Evolutionary conservation across 2,113 vertebrate genomes (phyloP).

Genomic region (Phycodurus eques): DNA sequence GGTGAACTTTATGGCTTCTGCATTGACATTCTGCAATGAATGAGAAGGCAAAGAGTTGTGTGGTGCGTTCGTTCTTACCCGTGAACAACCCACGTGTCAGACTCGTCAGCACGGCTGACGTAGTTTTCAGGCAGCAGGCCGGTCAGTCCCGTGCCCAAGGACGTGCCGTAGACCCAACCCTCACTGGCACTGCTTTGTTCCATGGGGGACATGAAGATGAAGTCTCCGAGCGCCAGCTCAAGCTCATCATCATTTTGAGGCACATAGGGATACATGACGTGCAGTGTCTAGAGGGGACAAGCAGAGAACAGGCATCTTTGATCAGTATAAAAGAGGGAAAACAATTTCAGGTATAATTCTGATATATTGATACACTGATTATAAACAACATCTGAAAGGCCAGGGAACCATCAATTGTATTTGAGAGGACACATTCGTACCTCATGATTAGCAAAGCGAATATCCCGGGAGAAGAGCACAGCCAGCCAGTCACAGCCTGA

Average conservation of each 20-base stretch:
- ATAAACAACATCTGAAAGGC: background rate
- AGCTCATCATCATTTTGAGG: constrained; percentile 97
- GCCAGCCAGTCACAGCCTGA: constrained; percentile 94
- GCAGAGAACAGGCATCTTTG: background rate
- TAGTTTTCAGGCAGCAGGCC: constrained; percentile 97
- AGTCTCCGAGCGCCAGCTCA: constrained; percentile 89
- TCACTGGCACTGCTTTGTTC: constrained; percentile 92
- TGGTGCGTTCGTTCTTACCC: constrained; percentile 74
- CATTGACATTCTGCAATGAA: background rate
- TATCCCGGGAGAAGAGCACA: constrained; percentile 92
- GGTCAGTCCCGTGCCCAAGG: constrained; percentile 85
- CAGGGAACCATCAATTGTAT: background rate
- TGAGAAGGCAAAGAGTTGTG: background rate
- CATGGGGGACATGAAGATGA: constrained; percentile 92
- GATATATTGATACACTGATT: background rate
- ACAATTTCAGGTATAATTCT: background rate
- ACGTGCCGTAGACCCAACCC: constrained; percentile 93
- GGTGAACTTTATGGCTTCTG: background rate
- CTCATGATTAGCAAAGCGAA: constrained; percentile 95
- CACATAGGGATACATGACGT: constrained; percentile 93
- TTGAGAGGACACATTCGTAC: constrained; percentile 55
- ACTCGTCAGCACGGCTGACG: constrained; percentile 89
- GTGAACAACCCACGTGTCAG: constrained; percentile 94
- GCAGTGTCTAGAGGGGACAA: constrained; percentile 78
- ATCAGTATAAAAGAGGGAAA: background rate